Evolutionary conservation across 1,140 invertebrate species (phyloP).

Genomic region (Pseudomyrmex concolor): DNA sequence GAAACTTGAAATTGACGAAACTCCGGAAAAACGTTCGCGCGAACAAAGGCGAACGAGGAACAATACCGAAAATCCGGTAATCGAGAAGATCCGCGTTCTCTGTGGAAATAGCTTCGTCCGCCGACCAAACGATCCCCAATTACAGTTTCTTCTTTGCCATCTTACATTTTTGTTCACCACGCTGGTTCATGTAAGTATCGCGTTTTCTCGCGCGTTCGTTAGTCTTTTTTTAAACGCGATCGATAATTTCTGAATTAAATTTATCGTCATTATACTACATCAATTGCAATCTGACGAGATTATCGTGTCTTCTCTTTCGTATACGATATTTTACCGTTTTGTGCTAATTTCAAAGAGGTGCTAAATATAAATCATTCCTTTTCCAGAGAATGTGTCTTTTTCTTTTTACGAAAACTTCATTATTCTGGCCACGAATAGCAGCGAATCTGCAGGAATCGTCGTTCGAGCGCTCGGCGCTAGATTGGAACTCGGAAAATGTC

Average conservation of each 20-base stretch:
- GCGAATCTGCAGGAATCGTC: slow-evolving; percentile 1
- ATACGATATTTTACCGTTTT: no score
- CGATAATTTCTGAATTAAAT: not conserved
- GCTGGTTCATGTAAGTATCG: not conserved
- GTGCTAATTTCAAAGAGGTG: not conserved
- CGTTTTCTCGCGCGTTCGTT: slow-evolving; percentile 18
- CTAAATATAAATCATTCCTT: not conserved
- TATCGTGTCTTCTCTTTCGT: no score
- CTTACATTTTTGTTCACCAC: slow-evolving; percentile 17
- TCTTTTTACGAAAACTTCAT: not conserved
- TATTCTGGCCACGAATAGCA: not conserved
- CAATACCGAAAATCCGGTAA: slow-evolving; percentile 53
- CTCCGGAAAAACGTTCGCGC: slow-evolving; percentile 65
- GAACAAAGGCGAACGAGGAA: slow-evolving; percentile 64
- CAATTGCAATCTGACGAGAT: not conserved
- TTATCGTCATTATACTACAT: no score
- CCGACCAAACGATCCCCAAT: slow-evolving; percentile 43
- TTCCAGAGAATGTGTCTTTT: not conserved
- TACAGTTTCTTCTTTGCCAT: slow-evolving; percentile 44
- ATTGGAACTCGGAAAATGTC: slow-evolving; percentile 56
- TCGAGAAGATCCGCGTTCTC: slow-evolving; percentile 51
- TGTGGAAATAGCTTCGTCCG: slow-evolving; percentile 10
- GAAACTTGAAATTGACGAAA: slow-evolving; percentile 66
- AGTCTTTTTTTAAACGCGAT: not conserved
- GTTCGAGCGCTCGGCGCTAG: not conserved